Percentiles rank a stretch among this genome's conserved stretches.
phyloP scores from a whole-genome alignment of 2,113 vertebrate species.

The Varanus salvator region DNA sequence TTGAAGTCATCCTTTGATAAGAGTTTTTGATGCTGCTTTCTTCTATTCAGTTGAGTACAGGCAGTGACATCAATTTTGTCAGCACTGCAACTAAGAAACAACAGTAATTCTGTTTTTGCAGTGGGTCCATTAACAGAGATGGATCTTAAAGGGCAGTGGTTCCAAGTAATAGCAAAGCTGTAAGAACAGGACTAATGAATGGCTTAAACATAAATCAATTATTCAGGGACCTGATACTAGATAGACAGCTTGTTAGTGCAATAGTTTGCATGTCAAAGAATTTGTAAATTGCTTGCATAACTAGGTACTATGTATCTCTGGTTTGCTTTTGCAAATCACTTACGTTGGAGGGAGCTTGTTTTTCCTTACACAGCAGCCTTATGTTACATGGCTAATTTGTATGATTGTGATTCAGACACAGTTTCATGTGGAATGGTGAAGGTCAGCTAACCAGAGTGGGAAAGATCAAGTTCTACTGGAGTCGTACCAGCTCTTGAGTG shows the following conservation, averaged over 20 bases:
- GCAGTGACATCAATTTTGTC: background rate
- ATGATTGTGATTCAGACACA: background rate
- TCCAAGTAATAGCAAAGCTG: background rate
- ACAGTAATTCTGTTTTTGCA: background rate
- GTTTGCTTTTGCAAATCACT: background rate
- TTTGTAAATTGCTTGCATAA: background rate
- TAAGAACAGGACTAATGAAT: background rate
- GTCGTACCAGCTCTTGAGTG: background rate
- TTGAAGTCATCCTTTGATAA: background rate
- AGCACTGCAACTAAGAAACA: background rate
- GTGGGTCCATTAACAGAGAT: background rate
- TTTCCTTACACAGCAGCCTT: background rate
- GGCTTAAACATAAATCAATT: background rate
- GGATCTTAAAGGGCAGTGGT: background rate
- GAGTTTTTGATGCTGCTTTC: background rate
- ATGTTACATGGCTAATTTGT: background rate
- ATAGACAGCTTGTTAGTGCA: background rate
- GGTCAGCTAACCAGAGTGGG: background rate
- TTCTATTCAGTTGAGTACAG: rapidly evolving
- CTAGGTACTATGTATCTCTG: background rate
- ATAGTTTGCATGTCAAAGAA: background rate
- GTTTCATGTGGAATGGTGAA: background rate
- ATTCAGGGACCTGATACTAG: background rate
- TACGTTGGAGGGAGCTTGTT: background rate
- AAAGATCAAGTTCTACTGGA: background rate